These are phyloP conservation scores for Stenopsyche tienmushanensis DNA, from an alignment of 1,140 invertebrate genomes.

Conservation along the genomic window DNA sequence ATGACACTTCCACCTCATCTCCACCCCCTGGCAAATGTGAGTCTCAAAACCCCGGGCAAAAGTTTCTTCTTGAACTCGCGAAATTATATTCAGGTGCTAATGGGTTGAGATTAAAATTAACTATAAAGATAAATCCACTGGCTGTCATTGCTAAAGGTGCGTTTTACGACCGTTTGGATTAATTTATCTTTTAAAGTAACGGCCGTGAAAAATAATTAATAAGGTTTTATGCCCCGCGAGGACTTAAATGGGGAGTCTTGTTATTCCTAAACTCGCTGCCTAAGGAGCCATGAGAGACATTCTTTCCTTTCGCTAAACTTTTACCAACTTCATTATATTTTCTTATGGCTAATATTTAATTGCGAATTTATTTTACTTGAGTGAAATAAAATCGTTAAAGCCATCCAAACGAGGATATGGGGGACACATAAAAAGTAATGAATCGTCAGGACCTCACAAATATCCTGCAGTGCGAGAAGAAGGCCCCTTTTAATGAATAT, in stretches of 20 bases:
- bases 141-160: slow-evolving; percentile 40
- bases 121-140: slow-evolving; percentile 40
- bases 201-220: slow-evolving; percentile 43
- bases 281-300: slow-evolving; percentile 31
- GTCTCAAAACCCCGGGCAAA: slow-evolving; percentile 35
- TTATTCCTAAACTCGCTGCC: slow-evolving; percentile 28
- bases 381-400: slow-evolving; percentile 11
- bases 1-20: slow-evolving; percentile 31
- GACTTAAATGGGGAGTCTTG: slow-evolving; percentile 35
- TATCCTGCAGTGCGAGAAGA: too few relatives aligned
- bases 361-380: slow-evolving; percentile 5
- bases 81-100: slow-evolving; percentile 43
- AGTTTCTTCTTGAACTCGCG: slow-evolving; percentile 38
- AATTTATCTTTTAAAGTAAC: slow-evolving; percentile 42
- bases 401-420: too few relatives aligned
- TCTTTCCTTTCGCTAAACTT: slow-evolving; percentile 27
- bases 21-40: slow-evolving; percentile 20
- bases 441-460: too few relatives aligned
- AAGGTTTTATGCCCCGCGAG: slow-evolving; percentile 38
- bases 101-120: slow-evolving; percentile 43
- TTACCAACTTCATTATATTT: slow-evolving; percentile 25
- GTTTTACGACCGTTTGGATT: slow-evolving; percentile 42
- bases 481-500: too few relatives aligned
- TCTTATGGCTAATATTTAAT: slow-evolving; percentile 28
- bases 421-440: too few relatives aligned